phyloP scores from a whole-genome alignment of 2,113 vertebrate species.

The Coregonus clupeaformis region DNA sequence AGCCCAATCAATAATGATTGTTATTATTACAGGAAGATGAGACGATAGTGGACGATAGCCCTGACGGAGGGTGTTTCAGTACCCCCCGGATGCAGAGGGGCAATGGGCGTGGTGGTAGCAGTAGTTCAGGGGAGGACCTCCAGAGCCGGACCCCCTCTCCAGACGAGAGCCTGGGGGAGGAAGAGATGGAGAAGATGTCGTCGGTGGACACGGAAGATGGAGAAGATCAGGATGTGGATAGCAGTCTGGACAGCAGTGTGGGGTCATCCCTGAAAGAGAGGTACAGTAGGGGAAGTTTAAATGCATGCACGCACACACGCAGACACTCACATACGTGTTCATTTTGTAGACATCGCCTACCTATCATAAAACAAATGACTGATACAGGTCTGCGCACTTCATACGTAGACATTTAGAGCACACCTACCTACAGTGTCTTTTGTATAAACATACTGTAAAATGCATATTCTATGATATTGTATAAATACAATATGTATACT shows the following conservation, averaged over 20 bases:
- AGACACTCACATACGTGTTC: no score
- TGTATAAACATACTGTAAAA: no score
- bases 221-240: conserved; percentile 71
- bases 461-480: no score
- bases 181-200: conserved; percentile 50
- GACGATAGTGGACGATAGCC: conserved; percentile 39
- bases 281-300: conserved; percentile 48
- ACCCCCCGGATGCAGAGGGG: conserved; percentile 18
- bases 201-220: conserved; percentile 65
- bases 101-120: conserved; percentile 27
- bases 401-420: no score
- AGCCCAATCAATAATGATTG: no score
- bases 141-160: conserved; percentile 28
- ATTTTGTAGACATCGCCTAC: no score
- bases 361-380: no score
- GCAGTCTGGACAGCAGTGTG: conserved; percentile 66
- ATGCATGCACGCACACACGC: no score
- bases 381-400: no score
- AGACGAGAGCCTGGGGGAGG: conserved; percentile 1
- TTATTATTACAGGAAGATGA: not conserved
- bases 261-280: conserved; percentile 69
- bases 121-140: conserved; percentile 25
- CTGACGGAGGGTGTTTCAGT: conserved; percentile 44
- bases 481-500: no score
- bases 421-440: no score